Conservation (phyloP, 2,113 vertebrate genomes). For the Ploceus nigricollis region DNA sequence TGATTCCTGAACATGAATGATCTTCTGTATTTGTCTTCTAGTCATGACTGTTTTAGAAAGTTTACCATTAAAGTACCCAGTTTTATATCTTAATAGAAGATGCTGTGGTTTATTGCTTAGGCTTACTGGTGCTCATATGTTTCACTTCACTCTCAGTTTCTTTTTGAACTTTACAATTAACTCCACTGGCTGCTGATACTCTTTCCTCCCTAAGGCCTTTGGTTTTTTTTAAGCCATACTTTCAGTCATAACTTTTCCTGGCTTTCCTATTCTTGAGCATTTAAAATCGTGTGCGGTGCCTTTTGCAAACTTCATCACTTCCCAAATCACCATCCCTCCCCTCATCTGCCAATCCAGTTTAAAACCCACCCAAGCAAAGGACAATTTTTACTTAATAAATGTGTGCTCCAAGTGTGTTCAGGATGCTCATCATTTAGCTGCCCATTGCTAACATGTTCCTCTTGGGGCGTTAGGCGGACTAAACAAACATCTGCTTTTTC, state of each 20-base stretch:
- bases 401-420: fast-evolving
- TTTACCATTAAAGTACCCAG: neutral
- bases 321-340: neutral
- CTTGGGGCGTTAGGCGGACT: fast-evolving
- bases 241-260: neutral
- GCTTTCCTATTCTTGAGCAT: neutral
- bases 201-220: neutral
- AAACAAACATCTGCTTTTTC: neutral
- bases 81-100: neutral
- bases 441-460: neutral
- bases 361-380: neutral
- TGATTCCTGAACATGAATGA: neutral
- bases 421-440: neutral
- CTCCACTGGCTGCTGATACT: neutral
- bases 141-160: neutral
- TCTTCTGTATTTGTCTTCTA: neutral
- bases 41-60: neutral
- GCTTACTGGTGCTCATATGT: fast-evolving
- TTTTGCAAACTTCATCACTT: neutral
- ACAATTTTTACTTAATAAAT: fast-evolving
- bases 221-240: neutral
- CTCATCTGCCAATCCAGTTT: neutral
- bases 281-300: neutral
- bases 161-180: neutral
- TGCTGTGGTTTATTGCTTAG: neutral